Evolutionary conservation across 1,140 invertebrate genomes (phyloP).

Genomic region (Macrobrachium rosenbergii): DNA sequence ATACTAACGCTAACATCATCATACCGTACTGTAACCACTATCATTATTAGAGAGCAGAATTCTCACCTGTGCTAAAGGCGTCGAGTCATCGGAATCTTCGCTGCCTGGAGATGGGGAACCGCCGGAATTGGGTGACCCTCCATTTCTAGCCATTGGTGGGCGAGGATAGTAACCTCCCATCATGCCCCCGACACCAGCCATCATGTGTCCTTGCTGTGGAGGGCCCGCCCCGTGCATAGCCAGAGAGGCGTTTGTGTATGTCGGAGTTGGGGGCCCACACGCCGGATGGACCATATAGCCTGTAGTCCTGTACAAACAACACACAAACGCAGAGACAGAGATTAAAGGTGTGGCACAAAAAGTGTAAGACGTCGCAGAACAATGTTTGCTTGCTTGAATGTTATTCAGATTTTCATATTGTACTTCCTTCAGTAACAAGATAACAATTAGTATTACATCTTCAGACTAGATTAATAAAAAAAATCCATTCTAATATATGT

Average conservation of each 20-base stretch:
- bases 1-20: too few relatives aligned
- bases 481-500: too few relatives aligned
- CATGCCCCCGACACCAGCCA: slow-evolving; percentile 48
- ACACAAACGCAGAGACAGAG: not conserved
- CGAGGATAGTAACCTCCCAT: slow-evolving; percentile 53
- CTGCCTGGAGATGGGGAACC: slow-evolving; percentile 48
- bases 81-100: slow-evolving; percentile 58
- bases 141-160: slow-evolving; percentile 46
- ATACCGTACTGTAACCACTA: too few relatives aligned
- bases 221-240: slow-evolving; percentile 40
- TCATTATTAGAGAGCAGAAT: too few relatives aligned
- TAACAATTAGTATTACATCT: too few relatives aligned
- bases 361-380: not conserved
- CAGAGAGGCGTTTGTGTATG: slow-evolving; percentile 46
- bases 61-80: slow-evolving; percentile 63
- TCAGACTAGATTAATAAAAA: too few relatives aligned
- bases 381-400: too few relatives aligned
- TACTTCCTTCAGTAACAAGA: too few relatives aligned
- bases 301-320: slow-evolving; percentile 23
- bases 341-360: not conserved
- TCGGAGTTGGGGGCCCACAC: slow-evolving; percentile 43
- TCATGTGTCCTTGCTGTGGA: slow-evolving; percentile 53
- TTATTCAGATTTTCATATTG: too few relatives aligned
- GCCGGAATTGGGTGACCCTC: slow-evolving; percentile 54
- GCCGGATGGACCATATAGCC: slow-evolving; percentile 41